A percentile compares a stretch with the other conserved stretches of the same genome.
These are phyloP conservation scores for Drosophila sp. DNA, from an alignment of 1,140 invertebrate species.

Conservation along the genomic window DNA sequence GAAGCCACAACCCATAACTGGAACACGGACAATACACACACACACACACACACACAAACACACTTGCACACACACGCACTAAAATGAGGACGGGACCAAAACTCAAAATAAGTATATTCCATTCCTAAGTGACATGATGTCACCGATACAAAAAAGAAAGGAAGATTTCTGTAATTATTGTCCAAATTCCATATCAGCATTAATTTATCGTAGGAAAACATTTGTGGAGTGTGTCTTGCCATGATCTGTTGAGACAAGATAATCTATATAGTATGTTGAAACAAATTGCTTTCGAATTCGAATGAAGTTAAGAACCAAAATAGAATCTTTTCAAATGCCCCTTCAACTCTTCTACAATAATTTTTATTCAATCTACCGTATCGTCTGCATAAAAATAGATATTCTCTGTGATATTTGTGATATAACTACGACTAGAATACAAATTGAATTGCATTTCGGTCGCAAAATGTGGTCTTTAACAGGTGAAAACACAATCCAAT, in stretches of 20 bases:
- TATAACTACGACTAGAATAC: too few species aligned
- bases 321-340: too few species aligned
- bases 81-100: constrained; percentile 5
- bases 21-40: constrained; percentile 47
- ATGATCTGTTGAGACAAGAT: background rate
- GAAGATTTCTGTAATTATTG: constrained; percentile 1
- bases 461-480: background rate
- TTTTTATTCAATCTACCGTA: background rate
- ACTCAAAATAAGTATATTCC: constrained; percentile 14
- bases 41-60: constrained; percentile 33
- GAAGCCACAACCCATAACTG: constrained; percentile 51
- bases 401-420: background rate
- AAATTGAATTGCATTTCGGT: too few species aligned
- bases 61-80: background rate
- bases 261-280: too few species aligned
- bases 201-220: background rate
- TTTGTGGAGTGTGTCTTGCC: too few species aligned
- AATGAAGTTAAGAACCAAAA: too few species aligned
- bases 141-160: background rate
- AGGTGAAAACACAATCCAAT: background rate
- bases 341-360: background rate
- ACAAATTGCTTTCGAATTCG: too few species aligned
- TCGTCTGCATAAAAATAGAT: background rate
- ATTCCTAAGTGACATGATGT: background rate
- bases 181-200: background rate